Percentiles rank a stretch among this genome's conserved stretches.
Conservation (phyloP, 2,888 invertebrate genomes). For the Acanthosepion esculentum region DNA sequence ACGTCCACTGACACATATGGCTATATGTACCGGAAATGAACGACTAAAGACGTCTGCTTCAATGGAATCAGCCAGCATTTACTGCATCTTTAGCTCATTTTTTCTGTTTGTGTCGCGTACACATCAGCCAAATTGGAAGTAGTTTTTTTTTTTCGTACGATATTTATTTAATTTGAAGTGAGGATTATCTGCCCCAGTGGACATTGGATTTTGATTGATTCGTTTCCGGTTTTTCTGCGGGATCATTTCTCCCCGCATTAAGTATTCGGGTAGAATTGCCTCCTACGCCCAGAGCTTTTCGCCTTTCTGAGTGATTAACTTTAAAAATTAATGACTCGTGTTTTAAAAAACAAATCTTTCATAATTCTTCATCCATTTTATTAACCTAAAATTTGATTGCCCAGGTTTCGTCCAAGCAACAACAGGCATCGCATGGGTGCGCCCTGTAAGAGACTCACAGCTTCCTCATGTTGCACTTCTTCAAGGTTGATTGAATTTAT, state of each 20-base stretch:
- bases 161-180: background rate
- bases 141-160: background rate
- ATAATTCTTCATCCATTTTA: too few relatives aligned
- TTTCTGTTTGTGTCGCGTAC: background rate
- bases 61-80: background rate
- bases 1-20: background rate
- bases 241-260: background rate
- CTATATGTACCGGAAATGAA: background rate
- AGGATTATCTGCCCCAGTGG: background rate
- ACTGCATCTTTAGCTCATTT: background rate
- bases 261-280: background rate
- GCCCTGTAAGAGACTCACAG: constrained; percentile 70
- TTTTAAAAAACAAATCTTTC: too few relatives aligned
- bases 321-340: too few relatives aligned
- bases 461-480: constrained; percentile 74
- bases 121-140: background rate
- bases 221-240: background rate
- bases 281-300: background rate
- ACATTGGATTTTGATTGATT: background rate
- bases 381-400: background rate
- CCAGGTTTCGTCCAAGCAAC: constrained; percentile 56
- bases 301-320: background rate
- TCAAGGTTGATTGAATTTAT: constrained; percentile 72
- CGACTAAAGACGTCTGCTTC: background rate
- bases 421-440: constrained; percentile 62